phyloP scores from a whole-genome alignment of 2,797 vertebrate species.

The Euphonia xanthogaster region DNA sequence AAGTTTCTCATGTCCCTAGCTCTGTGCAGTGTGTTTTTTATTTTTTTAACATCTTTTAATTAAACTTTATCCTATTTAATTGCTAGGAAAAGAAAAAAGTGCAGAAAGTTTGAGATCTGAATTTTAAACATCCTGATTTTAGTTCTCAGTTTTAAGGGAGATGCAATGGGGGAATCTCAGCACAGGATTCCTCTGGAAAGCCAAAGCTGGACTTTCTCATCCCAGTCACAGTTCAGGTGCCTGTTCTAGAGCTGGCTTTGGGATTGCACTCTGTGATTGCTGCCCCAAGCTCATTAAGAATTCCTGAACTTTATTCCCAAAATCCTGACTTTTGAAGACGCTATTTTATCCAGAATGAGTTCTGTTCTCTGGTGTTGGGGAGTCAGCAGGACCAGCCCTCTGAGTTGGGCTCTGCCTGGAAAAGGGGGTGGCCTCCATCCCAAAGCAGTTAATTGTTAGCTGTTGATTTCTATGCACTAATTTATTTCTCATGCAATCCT shows the following conservation, averaged over 20 bases:
- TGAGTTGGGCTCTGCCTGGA: neutral
- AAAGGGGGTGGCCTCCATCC: neutral
- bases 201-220: neutral
- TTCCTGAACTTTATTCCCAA: neutral
- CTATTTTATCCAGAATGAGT: neutral
- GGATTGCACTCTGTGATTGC: neutral
- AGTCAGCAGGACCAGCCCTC: neutral
- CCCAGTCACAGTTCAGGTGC: accelerated
- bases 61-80: slow-evolving; percentile 11
- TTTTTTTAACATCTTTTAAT: neutral
- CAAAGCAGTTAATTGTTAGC: neutral
- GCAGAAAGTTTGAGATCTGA: neutral
- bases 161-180: neutral
- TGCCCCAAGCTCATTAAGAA: neutral
- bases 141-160: neutral
- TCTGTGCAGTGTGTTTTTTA: neutral
- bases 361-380: neutral
- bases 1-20: neutral
- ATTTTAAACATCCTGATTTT: neutral
- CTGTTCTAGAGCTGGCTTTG: neutral
- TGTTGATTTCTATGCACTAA: neutral
- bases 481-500: neutral
- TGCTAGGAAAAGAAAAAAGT: neutral
- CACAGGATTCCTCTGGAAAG: neutral
- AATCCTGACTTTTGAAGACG: neutral